Percentiles rank a stretch among this genome's conserved stretches.
These are phyloP conservation scores for Craseonycteris thonglongyai DNA, from an alignment of 2,113 vertebrate genomes.

Conservation along the genomic window DNA sequence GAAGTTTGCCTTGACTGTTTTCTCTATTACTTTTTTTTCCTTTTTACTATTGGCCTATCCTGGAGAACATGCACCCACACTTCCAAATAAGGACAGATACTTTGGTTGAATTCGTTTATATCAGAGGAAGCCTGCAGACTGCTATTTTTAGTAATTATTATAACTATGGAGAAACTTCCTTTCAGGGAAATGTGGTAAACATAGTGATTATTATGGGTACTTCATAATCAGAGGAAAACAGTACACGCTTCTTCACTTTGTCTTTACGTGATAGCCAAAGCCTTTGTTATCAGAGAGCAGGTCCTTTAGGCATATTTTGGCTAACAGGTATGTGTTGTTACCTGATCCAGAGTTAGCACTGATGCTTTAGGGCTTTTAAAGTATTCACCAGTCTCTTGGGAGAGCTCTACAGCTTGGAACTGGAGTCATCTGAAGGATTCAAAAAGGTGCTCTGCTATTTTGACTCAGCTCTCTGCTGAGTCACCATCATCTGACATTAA, in stretches of 20 bases:
- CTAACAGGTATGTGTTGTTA: not conserved
- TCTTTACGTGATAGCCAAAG: not conserved
- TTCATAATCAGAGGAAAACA: not conserved
- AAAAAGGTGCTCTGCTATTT: slow-evolving; percentile 33
- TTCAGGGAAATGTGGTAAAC: slow-evolving; percentile 38
- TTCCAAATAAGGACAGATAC: slow-evolving; percentile 60
- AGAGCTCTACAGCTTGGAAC: not conserved
- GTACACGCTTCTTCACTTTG: not conserved
- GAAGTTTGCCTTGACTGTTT: not conserved
- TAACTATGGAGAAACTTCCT: slow-evolving; percentile 37
- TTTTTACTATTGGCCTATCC: not conserved
- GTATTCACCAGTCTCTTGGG: slow-evolving; percentile 43
- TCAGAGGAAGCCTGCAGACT: slow-evolving; percentile 26
- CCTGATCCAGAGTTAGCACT: slow-evolving; percentile 28
- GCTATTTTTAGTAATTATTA: slow-evolving; percentile 58
- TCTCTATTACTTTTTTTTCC: not conserved
- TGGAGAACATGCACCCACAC: not conserved
- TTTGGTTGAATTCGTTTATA: slow-evolving; percentile 11
- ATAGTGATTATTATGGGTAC: not conserved
- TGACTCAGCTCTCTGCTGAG: slow-evolving; percentile 10
- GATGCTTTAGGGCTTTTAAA: slow-evolving; percentile 42
- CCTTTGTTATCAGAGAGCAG: not conserved
- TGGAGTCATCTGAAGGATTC: slow-evolving; percentile 14
- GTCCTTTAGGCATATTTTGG: not conserved
- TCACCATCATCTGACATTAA: slow-evolving; percentile 30